phyloP scores from a whole-genome alignment of 2,113 vertebrate species.

The Corythaeola cristata region DNA sequence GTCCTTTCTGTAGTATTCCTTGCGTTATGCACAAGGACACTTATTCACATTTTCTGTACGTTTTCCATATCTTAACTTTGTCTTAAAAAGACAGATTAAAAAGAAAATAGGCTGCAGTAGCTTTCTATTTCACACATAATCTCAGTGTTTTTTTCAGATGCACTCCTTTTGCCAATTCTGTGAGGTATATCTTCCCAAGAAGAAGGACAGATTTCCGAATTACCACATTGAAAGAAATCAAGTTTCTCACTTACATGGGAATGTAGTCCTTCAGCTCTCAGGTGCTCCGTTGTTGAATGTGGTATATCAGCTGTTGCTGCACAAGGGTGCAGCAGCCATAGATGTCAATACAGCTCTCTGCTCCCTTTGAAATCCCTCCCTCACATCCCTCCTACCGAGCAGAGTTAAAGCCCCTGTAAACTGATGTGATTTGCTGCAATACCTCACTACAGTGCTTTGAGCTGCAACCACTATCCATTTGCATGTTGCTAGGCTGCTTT shows the following conservation, averaged over 20 bases:
- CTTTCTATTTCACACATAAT: not conserved
- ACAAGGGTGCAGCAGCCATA: not conserved
- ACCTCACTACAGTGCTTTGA: not conserved
- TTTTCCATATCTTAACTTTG: not conserved
- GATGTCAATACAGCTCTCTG: not conserved
- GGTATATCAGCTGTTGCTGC: not conserved
- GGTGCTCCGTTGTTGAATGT: accelerated
- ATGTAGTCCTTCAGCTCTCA: not conserved
- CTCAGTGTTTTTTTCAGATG: not conserved
- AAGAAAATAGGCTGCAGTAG: not conserved
- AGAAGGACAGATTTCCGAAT: not conserved
- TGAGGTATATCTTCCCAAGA: not conserved
- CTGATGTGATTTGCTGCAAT: not conserved
- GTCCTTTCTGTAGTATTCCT: not conserved
- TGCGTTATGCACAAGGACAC: not conserved
- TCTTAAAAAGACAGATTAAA: not conserved
- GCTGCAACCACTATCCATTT: not conserved
- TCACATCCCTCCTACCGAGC: not conserved
- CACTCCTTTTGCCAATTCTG: not conserved
- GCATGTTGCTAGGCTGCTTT: not conserved
- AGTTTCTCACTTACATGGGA: not conserved
- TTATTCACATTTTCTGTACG: not conserved
- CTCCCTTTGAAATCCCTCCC: not conserved
- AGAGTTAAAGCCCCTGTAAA: not conserved
- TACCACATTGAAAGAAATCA: not conserved